Base-by-base conservation (phyloP, 2,888 invertebrate genomes). In the Mechanitis messenoides region DNA sequence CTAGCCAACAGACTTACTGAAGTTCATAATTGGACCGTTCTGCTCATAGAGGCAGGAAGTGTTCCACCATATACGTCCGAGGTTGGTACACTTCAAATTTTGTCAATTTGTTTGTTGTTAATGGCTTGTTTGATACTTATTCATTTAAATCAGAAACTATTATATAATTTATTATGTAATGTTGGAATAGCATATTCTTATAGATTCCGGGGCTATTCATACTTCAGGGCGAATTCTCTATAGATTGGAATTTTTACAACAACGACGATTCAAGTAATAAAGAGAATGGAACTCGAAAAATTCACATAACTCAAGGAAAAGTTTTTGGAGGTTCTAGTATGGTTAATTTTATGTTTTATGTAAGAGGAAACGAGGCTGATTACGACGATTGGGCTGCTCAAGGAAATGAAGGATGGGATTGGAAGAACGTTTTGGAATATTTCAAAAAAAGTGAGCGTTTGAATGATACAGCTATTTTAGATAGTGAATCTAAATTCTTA, bases 1-100 rank as follows among this genome's bases (percentile, higher is more conserved):
- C 78, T 96, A 3, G 94, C 95, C 1, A 95, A 94, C 80, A 89
- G 96, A 5, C 84, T 95, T 0, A 92, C 93, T 1, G 95, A 95
- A 59, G 56, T 66, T 2, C 20, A 84, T 0, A 77, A 91, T 11
- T 94, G 93, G 91, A 91, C 84, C 0, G 92, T 95, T 0, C 78
- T 95, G 7, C 82, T 95, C 0, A 74, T 95, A 9, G 95, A 95
- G 83, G 95, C 94, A 1, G 95, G 95, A 0, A 78, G 71, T 2
- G 74, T 79, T 45, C 78, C 84, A 3, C 77, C 79, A 0, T 58
- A 67, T 3, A 64, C 74, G 2, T 58, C 75, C 54, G 66, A 78
- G 62, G 83, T 83, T 47, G 66, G 72, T 68, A 45, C 53, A 11
- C 1, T 9, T 42, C 7, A 9, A 55, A n/a, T 5, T 38, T 42